These are phyloP conservation scores for Oscheius myriophilus DNA, from an alignment of 2,888 invertebrate species.

Conservation along the genomic window DNA sequence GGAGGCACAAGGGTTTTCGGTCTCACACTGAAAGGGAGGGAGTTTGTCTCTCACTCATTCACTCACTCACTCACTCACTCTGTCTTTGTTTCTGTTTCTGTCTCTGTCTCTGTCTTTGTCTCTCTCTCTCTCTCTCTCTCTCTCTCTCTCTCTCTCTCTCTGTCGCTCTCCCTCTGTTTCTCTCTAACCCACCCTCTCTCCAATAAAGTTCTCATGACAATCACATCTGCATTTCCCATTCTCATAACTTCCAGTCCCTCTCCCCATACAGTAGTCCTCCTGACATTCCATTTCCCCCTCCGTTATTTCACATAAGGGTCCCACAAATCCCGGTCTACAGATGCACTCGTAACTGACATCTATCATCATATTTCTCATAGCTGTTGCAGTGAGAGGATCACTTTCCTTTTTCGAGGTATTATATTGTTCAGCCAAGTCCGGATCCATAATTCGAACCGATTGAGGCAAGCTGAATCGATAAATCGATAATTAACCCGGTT, in stretches of 20 bases:
- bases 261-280: constrained; percentile 41
- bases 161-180: not conserved
- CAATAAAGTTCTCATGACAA: constrained; percentile 46
- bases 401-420: not conserved
- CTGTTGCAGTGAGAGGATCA: not conserved
- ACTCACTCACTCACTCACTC: no score
- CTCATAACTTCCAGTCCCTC: constrained; percentile 33
- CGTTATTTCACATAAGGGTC: constrained; percentile 41
- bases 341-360: constrained; percentile 34
- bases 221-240: constrained; percentile 38
- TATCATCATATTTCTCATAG: constrained; percentile 19
- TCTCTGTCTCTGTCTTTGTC: no score
- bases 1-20: constrained; percentile 28
- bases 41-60: not conserved
- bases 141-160: no score
- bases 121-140: no score
- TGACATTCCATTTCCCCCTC: constrained; percentile 31
- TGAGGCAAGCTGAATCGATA: constrained; percentile 5
- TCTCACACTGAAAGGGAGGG: constrained; percentile 24
- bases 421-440: constrained; percentile 2
- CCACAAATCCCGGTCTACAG: constrained; percentile 37
- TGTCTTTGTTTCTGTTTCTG: no score
- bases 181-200: constrained; percentile 36
- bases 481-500: not conserved
- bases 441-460: constrained; percentile 15